phyloP scores from a whole-genome alignment of 2,113 vertebrate genomes.

The Ictalurus furcatus region DNA sequence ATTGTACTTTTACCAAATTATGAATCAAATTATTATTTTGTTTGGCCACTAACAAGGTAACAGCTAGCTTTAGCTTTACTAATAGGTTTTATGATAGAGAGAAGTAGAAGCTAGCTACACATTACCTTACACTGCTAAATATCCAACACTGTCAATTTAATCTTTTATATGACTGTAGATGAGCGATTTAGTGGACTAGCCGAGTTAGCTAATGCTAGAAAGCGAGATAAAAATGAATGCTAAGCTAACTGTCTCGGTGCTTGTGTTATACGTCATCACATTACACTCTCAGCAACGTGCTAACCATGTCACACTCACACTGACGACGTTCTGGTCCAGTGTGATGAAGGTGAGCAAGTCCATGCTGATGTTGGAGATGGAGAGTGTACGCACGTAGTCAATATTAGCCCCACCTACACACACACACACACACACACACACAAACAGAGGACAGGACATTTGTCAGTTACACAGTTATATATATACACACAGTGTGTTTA shows the following conservation, averaged over 20 bases:
- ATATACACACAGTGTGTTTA: background rate
- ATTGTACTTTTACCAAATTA: background rate
- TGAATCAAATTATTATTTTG: no score
- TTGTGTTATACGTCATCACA: background rate
- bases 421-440: constrained; percentile 24
- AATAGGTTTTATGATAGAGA: background rate
- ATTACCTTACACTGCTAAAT: background rate
- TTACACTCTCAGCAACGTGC: background rate
- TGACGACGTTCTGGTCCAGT: constrained; percentile 55
- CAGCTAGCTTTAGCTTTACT: background rate
- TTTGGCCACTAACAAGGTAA: no score
- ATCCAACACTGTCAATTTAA: background rate
- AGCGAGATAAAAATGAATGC: background rate
- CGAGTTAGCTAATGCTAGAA: background rate
- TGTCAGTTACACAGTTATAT: background rate
- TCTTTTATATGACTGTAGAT: background rate
- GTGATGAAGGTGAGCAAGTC: constrained; percentile 60
- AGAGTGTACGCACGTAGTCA: constrained; percentile 38
- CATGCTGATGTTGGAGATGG: constrained; percentile 59
- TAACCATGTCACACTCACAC: constrained; percentile 59
- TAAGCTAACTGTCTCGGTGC: background rate
- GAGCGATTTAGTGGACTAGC: no score
- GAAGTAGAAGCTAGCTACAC: background rate
- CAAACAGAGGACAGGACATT: background rate
- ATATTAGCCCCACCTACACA: constrained; percentile 56